Evolutionary conservation across 2,113 vertebrate species (phyloP), one percentile per base, ranked within the genome.

Genomic region (Charadrius vociferus): DNA sequence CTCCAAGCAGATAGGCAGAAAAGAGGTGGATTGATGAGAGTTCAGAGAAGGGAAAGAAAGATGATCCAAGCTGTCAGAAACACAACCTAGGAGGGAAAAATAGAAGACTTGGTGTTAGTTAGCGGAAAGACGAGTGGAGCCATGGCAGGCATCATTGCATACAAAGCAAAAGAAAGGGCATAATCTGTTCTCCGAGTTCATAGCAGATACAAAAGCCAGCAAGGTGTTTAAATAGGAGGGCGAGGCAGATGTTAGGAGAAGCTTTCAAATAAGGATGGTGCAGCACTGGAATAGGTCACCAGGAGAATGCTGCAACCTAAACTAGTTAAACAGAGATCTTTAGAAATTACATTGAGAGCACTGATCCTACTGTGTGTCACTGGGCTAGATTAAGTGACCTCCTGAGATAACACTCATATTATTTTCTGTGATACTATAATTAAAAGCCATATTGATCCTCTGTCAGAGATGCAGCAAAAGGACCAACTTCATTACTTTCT

Each of bases 391-490:
- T 4, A 66, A 86, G 68, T 29, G 59, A 91, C 75, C 75, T 83
- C 63, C 88, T 47, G 88, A 70, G 80, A 71, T 26, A 65, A 14
- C 77, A 63, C 61, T 62, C 36, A 59, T 84, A 91, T 81, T 53
- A 21, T 34, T 50, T 36, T 34, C 80, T 74, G 52, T 26, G 67
- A 70, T 88, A 43, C 86, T 47, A 7, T 58, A 49, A 88, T 94
- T 86, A 88, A 96, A 92, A 83, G 23, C 32, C n/a, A 9, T 6
- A 90, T 65, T 3, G 71, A 92, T 92, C 66, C 83, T 74, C 75
- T 87, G 89, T 15, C 91, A 37, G 72, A 39, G 41, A 41, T 10
- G 68, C 82, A 78, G 75, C 91, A 39, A 7, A 61, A 82, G 32
- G 30, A 77, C 53, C 45, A 26, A 66, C 50, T 80, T 53, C 55